A percentile compares a stretch with the other conserved stretches of the same genome.
Evolutionary conservation across 2,888 invertebrate species (phyloP).

Genomic region (Synergus japonicus): DNA sequence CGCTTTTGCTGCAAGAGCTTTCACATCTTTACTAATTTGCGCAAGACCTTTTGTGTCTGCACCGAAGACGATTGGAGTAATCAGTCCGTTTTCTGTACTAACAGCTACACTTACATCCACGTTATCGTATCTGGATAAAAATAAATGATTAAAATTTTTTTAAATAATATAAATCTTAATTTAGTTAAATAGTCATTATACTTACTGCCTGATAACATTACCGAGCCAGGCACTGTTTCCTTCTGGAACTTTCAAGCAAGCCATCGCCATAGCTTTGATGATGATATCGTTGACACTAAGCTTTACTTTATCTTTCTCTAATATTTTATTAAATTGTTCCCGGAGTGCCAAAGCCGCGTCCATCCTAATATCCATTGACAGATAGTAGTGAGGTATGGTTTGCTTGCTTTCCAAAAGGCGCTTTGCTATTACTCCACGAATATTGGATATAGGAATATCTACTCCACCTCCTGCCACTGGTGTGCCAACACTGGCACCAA

Average conservation of each 20-base stretch:
- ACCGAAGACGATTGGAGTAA: slow-evolving; percentile 96
- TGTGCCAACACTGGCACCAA: slow-evolving; percentile 55
- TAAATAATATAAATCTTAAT: not conserved
- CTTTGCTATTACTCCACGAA: slow-evolving; percentile 93
- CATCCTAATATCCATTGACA: slow-evolving; percentile 90
- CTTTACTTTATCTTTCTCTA: slow-evolving; percentile 89
- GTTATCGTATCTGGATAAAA: slow-evolving; percentile 85
- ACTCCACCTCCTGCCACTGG: slow-evolving; percentile 79
- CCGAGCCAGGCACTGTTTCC: slow-evolving; percentile 98
- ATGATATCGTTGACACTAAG: slow-evolving; percentile 97
- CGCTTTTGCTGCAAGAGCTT: slow-evolving; percentile 90
- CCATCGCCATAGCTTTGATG: slow-evolving; percentile 94
- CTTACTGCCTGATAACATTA: slow-evolving; percentile 93
- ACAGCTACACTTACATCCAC: slow-evolving; percentile 99
- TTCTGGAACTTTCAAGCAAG: slow-evolving; percentile 93
- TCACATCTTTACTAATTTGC: slow-evolving; percentile 89
- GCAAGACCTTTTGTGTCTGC: slow-evolving; percentile 94
- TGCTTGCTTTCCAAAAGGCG: slow-evolving; percentile 92
- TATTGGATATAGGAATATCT: slow-evolving; percentile 91
- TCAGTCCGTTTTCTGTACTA: slow-evolving; percentile 94
- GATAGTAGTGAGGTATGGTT: slow-evolving; percentile 97
- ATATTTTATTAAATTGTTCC: slow-evolving; percentile 86
- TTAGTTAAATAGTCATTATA: slow-evolving; percentile 56
- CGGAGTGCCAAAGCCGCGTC: slow-evolving; percentile 87
- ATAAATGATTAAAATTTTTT: not conserved